Percentiles rank a stretch among this genome's conserved stretches.
These are phyloP conservation scores for Cryptotermes secundus DNA, from an alignment of 1,140 invertebrate species.

Conservation along the genomic window DNA sequence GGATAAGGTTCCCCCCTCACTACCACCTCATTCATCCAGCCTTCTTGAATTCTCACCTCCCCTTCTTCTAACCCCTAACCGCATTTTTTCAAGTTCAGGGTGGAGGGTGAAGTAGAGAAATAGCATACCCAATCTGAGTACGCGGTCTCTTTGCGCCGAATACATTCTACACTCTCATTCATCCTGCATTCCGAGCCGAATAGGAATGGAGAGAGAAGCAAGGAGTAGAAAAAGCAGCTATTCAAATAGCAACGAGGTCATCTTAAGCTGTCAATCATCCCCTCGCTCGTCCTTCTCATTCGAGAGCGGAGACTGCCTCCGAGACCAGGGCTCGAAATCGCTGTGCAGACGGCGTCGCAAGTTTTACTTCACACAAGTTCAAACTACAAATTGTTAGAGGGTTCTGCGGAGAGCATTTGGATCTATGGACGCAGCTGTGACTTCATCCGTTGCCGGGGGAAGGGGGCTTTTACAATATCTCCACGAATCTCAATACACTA, in stretches of 20 bases:
- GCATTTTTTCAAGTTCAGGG: conserved; percentile 8
- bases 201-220: not conserved
- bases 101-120: not conserved
- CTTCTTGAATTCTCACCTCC: not conserved
- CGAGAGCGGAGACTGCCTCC: not conserved
- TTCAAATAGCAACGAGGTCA: conserved; percentile 18
- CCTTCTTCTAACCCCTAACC: not conserved
- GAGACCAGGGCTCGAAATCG: no score
- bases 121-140: not conserved
- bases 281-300: not conserved
- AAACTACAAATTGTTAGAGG: no score
- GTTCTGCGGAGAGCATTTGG: no score
- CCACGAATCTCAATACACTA: no score
- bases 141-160: not conserved
- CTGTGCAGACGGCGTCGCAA: no score
- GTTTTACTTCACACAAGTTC: no score
- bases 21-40: not conserved
- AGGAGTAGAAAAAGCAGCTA: not conserved
- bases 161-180: conserved; percentile 8
- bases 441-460: no score
- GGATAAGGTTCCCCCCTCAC: not conserved
- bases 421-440: no score
- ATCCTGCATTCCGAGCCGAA: not conserved
- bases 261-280: not conserved
- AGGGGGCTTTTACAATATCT: no score